Conservation (phyloP, 1,140 invertebrate genomes). For the Caenorhabditis remanei region DNA sequence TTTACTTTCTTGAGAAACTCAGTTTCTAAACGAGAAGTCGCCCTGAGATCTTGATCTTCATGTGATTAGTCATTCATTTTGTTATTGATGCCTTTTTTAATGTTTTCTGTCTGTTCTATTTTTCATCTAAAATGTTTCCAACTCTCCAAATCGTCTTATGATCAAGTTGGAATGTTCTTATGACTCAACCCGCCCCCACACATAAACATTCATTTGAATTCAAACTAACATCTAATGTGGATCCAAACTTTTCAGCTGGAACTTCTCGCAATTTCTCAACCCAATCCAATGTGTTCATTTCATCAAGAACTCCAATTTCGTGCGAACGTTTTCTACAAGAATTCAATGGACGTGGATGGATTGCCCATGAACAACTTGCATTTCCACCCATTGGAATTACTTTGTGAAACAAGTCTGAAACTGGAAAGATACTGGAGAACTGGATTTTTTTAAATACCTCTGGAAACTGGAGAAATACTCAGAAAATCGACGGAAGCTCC, state of each 20-base stretch:
- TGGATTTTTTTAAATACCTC: slow-evolving; percentile 50
- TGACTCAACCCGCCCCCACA: no score
- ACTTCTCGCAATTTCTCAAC: slow-evolving; percentile 23
- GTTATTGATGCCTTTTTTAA: background rate
- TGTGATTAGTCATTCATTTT: no score
- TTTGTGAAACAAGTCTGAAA: slow-evolving; percentile 69
- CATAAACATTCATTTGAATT: no score
- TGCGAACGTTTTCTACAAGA: background rate
- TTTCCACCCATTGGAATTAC: slow-evolving; percentile 69
- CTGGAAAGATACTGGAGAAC: background rate
- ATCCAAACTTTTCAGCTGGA: slow-evolving; percentile 28
- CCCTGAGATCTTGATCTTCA: no score
- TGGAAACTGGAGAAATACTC: slow-evolving; percentile 61
- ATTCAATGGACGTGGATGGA: slow-evolving; percentile 34
- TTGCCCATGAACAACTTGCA: slow-evolving; percentile 61
- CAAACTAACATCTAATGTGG: background rate
- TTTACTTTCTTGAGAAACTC: no score
- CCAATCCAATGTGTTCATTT: slow-evolving; percentile 29
- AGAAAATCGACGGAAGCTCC: slow-evolving; percentile 61
- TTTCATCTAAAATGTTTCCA: background rate
- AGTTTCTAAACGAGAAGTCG: no score
- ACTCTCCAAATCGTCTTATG: background rate
- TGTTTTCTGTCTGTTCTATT: no score
- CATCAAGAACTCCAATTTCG: slow-evolving; percentile 33
- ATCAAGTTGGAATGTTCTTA: no score